Conservation (phyloP, 1,140 invertebrate species). For the Camponotus vicinus region DNA sequence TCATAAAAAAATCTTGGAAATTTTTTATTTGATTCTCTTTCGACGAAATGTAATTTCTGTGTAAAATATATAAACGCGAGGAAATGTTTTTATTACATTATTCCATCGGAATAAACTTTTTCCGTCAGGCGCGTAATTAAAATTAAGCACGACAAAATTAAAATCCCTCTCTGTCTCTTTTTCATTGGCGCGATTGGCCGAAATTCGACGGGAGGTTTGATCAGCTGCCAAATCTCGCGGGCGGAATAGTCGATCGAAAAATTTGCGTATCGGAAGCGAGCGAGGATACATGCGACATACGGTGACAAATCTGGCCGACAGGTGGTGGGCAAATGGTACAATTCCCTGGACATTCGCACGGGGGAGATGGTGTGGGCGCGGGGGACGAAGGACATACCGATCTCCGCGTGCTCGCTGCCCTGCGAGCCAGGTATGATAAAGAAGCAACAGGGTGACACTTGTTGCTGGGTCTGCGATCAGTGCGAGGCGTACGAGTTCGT, state of each 20-base stretch:
- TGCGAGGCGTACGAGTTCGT: slow-evolving; percentile 90
- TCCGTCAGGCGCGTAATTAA: background rate
- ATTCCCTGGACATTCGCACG: slow-evolving; percentile 87
- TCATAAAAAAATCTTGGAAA: too few species aligned
- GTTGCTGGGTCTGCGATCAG: slow-evolving; percentile 92
- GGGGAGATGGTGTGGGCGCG: slow-evolving; percentile 88
- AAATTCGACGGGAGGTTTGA: slow-evolving; percentile 16
- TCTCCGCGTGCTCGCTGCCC: slow-evolving; percentile 90
- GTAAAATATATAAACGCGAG: background rate
- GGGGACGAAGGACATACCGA: slow-evolving; percentile 86
- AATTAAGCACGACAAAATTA: background rate
- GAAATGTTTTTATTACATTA: background rate
- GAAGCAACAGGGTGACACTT: slow-evolving; percentile 91
- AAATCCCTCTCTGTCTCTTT: background rate
- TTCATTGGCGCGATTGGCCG: background rate
- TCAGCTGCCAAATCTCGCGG: slow-evolving; percentile 32
- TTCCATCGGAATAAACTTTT: background rate
- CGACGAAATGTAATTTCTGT: background rate
- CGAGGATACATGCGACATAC: background rate
- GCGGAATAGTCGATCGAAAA: too few species aligned
- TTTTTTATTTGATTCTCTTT: too few species aligned
- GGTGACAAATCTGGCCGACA: slow-evolving; percentile 74
- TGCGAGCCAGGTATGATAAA: slow-evolving; percentile 91
- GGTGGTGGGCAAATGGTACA: slow-evolving; percentile 90
- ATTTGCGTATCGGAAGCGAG: too few species aligned